Evolutionary conservation across 2,113 vertebrate genomes (phyloP), one percentile per base, ranked within the genome.

Genomic region (Saguinus midas): DNA sequence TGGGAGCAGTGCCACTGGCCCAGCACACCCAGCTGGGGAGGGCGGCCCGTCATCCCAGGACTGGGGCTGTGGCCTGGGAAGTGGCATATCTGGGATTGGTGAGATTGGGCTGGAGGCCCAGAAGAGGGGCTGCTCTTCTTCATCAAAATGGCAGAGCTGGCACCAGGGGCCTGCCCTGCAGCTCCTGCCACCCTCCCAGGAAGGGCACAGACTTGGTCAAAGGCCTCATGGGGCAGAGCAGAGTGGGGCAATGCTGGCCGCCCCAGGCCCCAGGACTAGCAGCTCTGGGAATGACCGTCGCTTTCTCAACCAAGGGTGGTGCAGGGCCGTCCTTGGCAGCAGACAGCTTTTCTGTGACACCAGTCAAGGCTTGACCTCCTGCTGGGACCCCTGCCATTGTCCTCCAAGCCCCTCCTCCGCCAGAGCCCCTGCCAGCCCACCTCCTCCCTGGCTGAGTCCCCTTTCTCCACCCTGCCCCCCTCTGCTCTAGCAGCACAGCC

Each of bases 1-100:
- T 4, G 1, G 12, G 27, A 8, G 61, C 0, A 0, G 5, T 4
- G 40, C 45, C 3, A 17, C 55, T 0, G 23, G 61, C 17, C 6
- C 45, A 3, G 13, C 32, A 37, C 37, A 0, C 0, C 0, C 5
- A 4, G 78, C 13, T 0, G 2, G 17, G 20, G 10, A 4, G 25
- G 8, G 37, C 1, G 0, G 48, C 37, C 8, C 0, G 1, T 17
- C 6, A 9, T 21, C 21, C 14, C 11, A 0, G 0, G 9, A 3
- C 43, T 14, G 25, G 2, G 37, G 5, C 12, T 4, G n/a, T 16
- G 17, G 20, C 9, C 11, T 14, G 0, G 58, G 43, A 35, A 45
- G 21, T 23, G 0, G 1, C 3, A 1, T 29, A 58, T 45, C 23
- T 32, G 1, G 4, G 45, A 37, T 8, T 25, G 43, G 43, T 3